A percentile compares a stretch with the other conserved stretches of the same genome.
Evolutionary conservation across 2,888 invertebrate species (phyloP).

Genomic region (Phasia obesa): DNA sequence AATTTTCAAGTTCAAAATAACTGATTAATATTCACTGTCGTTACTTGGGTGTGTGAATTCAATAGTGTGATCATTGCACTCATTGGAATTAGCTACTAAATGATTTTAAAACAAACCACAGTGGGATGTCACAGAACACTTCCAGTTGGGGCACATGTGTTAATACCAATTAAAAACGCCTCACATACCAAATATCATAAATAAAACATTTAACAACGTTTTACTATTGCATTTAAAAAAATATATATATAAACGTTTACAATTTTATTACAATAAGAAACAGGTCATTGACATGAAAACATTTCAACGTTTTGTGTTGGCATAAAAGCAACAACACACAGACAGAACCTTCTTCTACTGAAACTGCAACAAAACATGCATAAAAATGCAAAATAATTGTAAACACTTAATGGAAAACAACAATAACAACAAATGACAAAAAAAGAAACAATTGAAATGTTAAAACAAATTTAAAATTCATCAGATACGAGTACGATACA

Average conservation of each 20-base stretch:
- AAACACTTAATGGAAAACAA: slow-evolving; percentile 59
- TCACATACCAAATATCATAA: slow-evolving; percentile 14
- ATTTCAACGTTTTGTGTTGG: slow-evolving; percentile 56
- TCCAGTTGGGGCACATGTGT: neutral
- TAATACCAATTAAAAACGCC: slow-evolving; percentile 32
- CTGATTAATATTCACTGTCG: slow-evolving; percentile 26
- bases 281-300: slow-evolving; percentile 59
- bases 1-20: slow-evolving; percentile 58
- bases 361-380: slow-evolving; percentile 53
- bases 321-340: slow-evolving; percentile 11
- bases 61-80: slow-evolving; percentile 46
- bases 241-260: slow-evolving; percentile 7
- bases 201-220: slow-evolving; percentile 28
- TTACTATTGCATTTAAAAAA: slow-evolving; percentile 28
- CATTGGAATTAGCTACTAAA: slow-evolving; percentile 4
- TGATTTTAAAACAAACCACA: neutral
- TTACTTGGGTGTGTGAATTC: slow-evolving; percentile 36
- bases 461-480: slow-evolving; percentile 66
- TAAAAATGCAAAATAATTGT: slow-evolving; percentile 67
- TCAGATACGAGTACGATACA: slow-evolving; percentile 50
- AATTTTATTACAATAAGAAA: slow-evolving; percentile 14
- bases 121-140: slow-evolving; percentile 23
- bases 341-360: neutral
- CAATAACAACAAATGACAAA: slow-evolving; percentile 9
- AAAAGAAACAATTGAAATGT: slow-evolving; percentile 60